Evolutionary conservation across 2,113 vertebrate species (phyloP).

Genomic region (Phylloscopus whistleri): DNA sequence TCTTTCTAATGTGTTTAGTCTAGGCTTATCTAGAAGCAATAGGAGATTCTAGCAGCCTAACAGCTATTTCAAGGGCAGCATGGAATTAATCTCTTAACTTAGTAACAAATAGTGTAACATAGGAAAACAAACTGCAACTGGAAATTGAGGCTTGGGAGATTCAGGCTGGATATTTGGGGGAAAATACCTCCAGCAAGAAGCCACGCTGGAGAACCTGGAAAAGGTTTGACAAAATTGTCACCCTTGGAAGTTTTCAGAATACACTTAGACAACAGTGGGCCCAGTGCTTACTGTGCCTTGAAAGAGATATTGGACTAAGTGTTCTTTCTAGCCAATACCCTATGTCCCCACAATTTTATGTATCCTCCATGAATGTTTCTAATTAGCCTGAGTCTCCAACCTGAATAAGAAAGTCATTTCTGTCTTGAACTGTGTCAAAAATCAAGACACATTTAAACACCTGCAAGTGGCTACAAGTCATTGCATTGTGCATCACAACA

Average conservation of each 20-base stretch:
- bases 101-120: background rate
- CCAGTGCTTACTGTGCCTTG: background rate
- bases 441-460: background rate
- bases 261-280: background rate
- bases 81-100: background rate
- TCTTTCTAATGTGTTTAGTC: background rate
- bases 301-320: background rate
- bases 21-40: background rate
- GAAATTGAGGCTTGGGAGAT: background rate
- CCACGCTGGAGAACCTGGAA: background rate
- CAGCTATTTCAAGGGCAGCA: background rate
- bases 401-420: background rate
- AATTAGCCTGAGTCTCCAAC: background rate
- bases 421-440: background rate
- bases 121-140: background rate
- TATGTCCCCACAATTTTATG: background rate
- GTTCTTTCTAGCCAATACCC: background rate
- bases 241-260: background rate
- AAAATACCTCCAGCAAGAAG: background rate
- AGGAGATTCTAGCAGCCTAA: background rate
- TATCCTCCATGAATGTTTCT: background rate
- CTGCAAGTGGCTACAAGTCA: background rate
- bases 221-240: background rate
- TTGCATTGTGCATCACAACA: background rate
- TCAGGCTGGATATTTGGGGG: background rate